These are phyloP conservation scores for Sebastolobus altivelis DNA, from an alignment of 2,797 vertebrate species.

Conservation along the genomic window DNA sequence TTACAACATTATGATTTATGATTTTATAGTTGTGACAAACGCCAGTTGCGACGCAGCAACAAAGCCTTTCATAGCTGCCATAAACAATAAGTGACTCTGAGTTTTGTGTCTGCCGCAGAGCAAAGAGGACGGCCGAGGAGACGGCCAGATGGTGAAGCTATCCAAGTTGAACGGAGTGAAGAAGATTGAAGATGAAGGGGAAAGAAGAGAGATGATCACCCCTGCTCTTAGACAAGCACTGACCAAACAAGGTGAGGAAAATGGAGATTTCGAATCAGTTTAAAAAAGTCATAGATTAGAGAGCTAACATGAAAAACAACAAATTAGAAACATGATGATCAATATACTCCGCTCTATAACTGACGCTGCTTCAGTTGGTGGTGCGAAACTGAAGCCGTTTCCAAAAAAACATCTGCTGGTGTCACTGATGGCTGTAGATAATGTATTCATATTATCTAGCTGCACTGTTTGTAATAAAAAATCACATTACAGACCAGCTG, in stretches of 20 bases:
- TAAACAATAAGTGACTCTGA: constrained; percentile 1
- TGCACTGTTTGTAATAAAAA: constrained; percentile 34
- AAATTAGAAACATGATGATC: neutral
- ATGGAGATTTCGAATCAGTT: neutral
- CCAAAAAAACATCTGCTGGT: constrained; percentile 55
- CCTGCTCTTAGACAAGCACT: constrained; percentile 90
- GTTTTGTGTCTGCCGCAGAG: constrained; percentile 60
- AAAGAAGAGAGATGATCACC: constrained; percentile 93
- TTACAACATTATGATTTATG: neutral
- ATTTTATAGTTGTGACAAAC: neutral
- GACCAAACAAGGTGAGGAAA: constrained; percentile 92
- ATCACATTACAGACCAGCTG: constrained; percentile 55
- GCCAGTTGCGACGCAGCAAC: neutral
- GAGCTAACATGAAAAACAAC: neutral
- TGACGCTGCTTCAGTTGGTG: neutral
- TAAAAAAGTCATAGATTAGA: neutral
- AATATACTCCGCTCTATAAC: neutral
- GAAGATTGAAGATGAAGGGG: constrained; percentile 76
- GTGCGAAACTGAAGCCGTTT: constrained; percentile 6
- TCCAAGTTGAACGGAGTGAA: constrained; percentile 70
- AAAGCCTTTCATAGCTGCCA: neutral
- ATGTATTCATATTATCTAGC: constrained; percentile 53
- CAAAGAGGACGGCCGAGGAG: constrained; percentile 66
- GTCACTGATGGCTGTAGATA: constrained; percentile 30
- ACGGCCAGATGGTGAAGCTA: constrained; percentile 64